Evolutionary conservation across 2,113 vertebrate genomes (phyloP).

Genomic region (Turnix velox): DNA sequence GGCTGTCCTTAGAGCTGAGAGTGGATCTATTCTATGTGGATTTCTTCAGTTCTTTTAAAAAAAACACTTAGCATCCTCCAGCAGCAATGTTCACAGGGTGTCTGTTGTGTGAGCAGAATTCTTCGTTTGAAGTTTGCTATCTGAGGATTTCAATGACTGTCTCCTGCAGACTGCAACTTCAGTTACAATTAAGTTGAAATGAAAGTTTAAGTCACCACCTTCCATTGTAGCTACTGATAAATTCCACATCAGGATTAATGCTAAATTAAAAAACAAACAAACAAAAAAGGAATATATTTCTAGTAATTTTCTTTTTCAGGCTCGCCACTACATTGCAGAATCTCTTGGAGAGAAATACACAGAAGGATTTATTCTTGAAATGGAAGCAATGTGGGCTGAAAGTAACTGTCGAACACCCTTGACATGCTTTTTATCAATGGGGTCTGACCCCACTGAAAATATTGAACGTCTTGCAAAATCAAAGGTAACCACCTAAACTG

Average conservation of each 20-base stretch:
- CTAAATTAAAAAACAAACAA: background rate
- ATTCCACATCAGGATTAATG: background rate
- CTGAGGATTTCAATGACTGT: background rate
- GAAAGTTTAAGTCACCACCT: background rate
- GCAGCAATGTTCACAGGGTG: background rate
- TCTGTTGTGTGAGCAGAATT: background rate
- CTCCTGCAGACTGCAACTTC: background rate
- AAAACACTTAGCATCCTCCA: background rate
- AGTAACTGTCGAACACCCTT: constrained; percentile 76
- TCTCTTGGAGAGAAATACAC: constrained; percentile 77
- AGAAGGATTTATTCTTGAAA: constrained; percentile 79
- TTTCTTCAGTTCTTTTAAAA: background rate
- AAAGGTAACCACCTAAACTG: constrained; percentile 65
- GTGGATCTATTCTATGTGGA: background rate
- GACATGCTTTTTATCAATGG: constrained; percentile 82
- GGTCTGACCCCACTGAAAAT: constrained; percentile 84
- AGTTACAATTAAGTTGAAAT: background rate
- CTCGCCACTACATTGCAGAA: constrained; percentile 78
- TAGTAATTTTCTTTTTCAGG: constrained; percentile 52
- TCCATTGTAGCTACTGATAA: background rate
- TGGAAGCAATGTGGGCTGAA: constrained; percentile 80
- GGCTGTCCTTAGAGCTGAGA: background rate
- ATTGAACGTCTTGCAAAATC: constrained; percentile 79
- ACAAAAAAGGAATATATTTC: background rate
- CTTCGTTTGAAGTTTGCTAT: background rate